Base-by-base conservation (phyloP, 2,113 vertebrate genomes). In the Egretta garzetta region DNA sequence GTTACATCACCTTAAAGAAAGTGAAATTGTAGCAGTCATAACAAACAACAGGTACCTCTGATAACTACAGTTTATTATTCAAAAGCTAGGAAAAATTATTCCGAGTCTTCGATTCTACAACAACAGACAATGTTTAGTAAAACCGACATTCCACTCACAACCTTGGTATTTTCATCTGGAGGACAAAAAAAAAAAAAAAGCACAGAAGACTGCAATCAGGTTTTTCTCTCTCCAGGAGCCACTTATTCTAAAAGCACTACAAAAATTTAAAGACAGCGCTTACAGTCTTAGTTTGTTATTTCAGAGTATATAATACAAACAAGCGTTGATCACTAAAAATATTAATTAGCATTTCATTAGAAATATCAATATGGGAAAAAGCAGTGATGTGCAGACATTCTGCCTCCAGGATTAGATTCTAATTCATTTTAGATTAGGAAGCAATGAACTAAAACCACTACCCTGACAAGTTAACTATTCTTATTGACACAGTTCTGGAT, bases 301-400 rank as follows among this genome's bases (percentile, higher is more conserved):
- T 87, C 53, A 35, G 27, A 89, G 35, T 76, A 53, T 16, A 75
- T 55, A 79, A 74, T 5, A 81, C 41, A 93, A 95, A 90, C 68
- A 95, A 94, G 72, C 37, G 33, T 60, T 43, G 33, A 85, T 56
- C 59, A 68, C 52, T 80, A 64, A 55, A 81, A 93, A 87, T 83
- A 95, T 95, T 72, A 89, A 95, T 93, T 82, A 97, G 18, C 58
- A 94, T 95, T 97, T 97, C 59, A 96, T 96, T 93, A 95, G 45
- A 82, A 96, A 92, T 64, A 95, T 14, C 32, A 79, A 8, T 60
- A 79, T 72, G 49, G 62, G 43, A 26, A 74, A 83, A 84, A 82
- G 90, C 49, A 55, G 73, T 52, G 62, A 95, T 37, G 56, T 60
- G 59, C 80, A 97, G 74, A 91, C 47, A 95, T 73, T 28, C 53